Percentiles rank a stretch among this genome's conserved stretches.
Conservation (phyloP, 30 jellyfish, hydroid and myxozoan species). For the Chrysaora quinquecirrha region DNA sequence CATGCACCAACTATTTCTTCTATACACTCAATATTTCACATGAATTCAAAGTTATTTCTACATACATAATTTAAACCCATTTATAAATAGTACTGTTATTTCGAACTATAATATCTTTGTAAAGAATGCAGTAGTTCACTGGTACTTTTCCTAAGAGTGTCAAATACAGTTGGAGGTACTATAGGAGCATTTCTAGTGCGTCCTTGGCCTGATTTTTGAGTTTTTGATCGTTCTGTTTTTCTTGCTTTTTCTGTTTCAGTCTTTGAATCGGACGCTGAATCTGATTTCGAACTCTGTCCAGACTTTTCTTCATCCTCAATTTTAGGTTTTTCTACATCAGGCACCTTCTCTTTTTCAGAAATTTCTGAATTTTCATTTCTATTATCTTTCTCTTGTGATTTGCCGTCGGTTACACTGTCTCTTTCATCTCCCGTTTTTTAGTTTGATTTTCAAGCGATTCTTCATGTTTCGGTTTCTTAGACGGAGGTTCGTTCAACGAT, state of each 20-base stretch:
- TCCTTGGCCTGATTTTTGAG: slow-evolving; percentile 10
- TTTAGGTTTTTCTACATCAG: too few species aligned
- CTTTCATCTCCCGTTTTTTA: neutral
- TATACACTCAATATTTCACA: too few species aligned
- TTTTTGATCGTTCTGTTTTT: slow-evolving; percentile 33
- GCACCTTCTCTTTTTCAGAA: neutral
- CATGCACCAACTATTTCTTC: too few species aligned
- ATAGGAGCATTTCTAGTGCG: neutral
- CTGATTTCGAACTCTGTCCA: too few species aligned
- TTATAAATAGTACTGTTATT: slow-evolving; percentile 18
- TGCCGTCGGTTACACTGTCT: neutral
- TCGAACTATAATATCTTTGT: slow-evolving; percentile 38
- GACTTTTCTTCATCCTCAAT: too few species aligned
- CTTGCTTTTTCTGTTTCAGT: slow-evolving; percentile 16
- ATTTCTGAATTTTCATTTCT: neutral
- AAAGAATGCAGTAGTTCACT: slow-evolving; percentile 43
- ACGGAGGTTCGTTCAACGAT: neutral
- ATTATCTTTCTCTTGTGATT: neutral
- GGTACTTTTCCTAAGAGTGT: slow-evolving; percentile 26
- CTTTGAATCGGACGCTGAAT: too few species aligned
- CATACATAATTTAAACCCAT: too few species aligned
- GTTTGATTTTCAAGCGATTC: too few species aligned
- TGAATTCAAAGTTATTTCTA: too few species aligned
- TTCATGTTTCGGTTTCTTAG: neutral
- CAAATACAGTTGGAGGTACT: slow-evolving; percentile 39